Percentiles rank a stretch among this genome's conserved stretches.
Evolutionary conservation across 2,797 vertebrate species (phyloP).

Genomic region (Danio albolineatus): DNA sequence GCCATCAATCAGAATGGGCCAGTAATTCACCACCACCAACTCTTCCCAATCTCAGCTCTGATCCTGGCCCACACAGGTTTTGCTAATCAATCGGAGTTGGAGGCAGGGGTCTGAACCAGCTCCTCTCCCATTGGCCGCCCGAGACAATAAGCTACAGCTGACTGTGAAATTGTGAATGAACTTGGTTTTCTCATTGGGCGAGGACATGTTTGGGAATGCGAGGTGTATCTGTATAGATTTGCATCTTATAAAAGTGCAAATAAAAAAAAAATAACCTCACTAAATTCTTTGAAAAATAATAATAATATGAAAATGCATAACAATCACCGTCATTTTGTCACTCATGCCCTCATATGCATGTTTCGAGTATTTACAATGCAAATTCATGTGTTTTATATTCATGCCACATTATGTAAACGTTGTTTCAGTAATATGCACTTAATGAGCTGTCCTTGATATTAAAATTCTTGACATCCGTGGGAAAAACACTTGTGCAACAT

Average conservation of each 20-base stretch:
- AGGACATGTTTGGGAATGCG: constrained; percentile 42
- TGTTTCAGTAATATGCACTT: constrained; percentile 69
- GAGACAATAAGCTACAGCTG: constrained; percentile 78
- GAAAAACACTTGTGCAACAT: background rate
- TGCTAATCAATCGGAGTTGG: constrained; percentile 67
- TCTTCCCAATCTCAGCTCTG: constrained; percentile 52
- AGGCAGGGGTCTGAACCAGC: constrained; percentile 64
- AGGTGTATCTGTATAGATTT: constrained; percentile 47
- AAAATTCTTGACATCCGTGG: constrained; percentile 60
- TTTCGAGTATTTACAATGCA: constrained; percentile 63
- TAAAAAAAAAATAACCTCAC: background rate
- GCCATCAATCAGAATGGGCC: constrained; percentile 44
- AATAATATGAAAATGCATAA: background rate
- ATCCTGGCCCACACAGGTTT: constrained; percentile 61
- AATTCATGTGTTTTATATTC: constrained; percentile 60
- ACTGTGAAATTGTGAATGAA: constrained; percentile 85
- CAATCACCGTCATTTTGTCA: background rate
- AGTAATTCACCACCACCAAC: constrained; percentile 15
- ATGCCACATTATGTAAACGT: constrained; percentile 68
- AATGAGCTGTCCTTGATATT: constrained; percentile 73
- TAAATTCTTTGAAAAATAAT: background rate
- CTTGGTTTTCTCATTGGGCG: constrained; percentile 76
- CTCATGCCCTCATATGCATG: background rate
- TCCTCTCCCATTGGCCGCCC: constrained; percentile 80
- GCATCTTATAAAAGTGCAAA: background rate